These are phyloP conservation scores for Ceratitis capitata DNA, from an alignment of 1,140 invertebrate genomes.

Conservation along the genomic window DNA sequence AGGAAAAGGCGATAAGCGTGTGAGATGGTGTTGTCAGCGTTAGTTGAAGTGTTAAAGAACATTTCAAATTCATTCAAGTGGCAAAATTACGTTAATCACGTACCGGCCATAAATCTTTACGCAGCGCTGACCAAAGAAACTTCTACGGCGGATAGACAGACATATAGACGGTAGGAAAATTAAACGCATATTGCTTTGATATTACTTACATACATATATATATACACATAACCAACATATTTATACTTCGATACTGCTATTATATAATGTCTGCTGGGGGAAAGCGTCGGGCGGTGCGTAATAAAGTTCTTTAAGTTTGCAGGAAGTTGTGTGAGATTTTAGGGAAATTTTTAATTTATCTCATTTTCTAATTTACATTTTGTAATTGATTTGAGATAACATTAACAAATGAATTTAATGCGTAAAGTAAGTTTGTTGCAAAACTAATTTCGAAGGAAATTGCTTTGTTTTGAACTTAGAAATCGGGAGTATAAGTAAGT, in stretches of 20 bases:
- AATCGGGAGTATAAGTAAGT: too few species aligned
- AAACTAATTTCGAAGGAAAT: too few species aligned
- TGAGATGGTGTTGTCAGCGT: not conserved
- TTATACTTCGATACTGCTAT: not conserved
- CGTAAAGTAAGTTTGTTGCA: too few species aligned
- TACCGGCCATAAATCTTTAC: conserved; percentile 33
- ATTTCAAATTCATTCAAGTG: conserved; percentile 34
- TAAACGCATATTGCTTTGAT: not conserved
- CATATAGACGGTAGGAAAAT: too few species aligned
- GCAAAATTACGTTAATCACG: conserved; percentile 37
- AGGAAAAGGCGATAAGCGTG: not conserved
- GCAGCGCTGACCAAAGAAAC: conserved; percentile 11
- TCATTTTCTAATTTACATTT: conserved; percentile 28
- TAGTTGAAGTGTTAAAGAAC: not conserved
- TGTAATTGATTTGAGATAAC: conserved; percentile 19
- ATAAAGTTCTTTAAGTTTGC: not conserved
- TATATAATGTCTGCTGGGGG: not conserved
- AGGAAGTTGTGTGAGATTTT: conserved; percentile 10
- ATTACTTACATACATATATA: not conserved
- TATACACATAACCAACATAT: not conserved
- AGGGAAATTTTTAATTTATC: conserved; percentile 34
- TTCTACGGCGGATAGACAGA: not conserved
- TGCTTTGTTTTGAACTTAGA: too few species aligned
- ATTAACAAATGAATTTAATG: conserved; percentile 27
- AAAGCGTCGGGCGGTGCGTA: not conserved